Evolutionary conservation across 1,140 invertebrate genomes (phyloP).

Genomic region (Ceratoteleas bidentatus): DNA sequence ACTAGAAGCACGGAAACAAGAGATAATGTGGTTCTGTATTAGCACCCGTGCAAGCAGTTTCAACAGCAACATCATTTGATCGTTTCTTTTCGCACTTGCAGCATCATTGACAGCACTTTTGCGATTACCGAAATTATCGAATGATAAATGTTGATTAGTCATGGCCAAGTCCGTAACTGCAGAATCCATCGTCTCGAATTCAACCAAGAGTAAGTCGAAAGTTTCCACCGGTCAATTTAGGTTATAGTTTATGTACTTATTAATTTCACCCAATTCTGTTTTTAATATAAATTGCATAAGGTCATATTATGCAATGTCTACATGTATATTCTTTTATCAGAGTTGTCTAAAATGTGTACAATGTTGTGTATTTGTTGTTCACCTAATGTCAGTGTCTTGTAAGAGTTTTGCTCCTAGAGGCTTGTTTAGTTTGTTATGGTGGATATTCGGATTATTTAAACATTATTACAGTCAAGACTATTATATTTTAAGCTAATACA

Average conservation of each 20-base stretch:
- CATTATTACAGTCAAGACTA: too few species aligned
- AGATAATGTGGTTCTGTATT: conserved; percentile 19
- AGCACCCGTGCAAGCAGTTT: conserved; percentile 8
- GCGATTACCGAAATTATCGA: background rate
- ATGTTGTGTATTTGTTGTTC: background rate
- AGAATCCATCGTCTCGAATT: conserved; percentile 38
- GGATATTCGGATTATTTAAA: background rate
- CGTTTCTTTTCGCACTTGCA: background rate
- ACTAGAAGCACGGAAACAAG: conserved; percentile 25
- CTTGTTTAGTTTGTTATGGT: background rate
- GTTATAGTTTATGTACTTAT: conserved; percentile 15
- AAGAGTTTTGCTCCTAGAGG: background rate
- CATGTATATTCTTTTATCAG: too few species aligned
- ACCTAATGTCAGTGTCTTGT: background rate
- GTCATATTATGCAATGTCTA: too few species aligned
- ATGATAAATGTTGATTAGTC: conserved; percentile 27
- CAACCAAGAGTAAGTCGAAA: conserved; percentile 37
- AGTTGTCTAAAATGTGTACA: too few species aligned
- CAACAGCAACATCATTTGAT: conserved; percentile 11
- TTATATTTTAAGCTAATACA: too few species aligned
- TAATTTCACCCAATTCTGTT: background rate
- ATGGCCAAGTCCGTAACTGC: conserved; percentile 48
- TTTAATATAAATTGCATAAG: background rate
- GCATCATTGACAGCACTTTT: conserved; percentile 6
- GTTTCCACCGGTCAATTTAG: conserved; percentile 25